phyloP scores from a whole-genome alignment of 2,797 vertebrate species.

The Darevskia nairensis region DNA sequence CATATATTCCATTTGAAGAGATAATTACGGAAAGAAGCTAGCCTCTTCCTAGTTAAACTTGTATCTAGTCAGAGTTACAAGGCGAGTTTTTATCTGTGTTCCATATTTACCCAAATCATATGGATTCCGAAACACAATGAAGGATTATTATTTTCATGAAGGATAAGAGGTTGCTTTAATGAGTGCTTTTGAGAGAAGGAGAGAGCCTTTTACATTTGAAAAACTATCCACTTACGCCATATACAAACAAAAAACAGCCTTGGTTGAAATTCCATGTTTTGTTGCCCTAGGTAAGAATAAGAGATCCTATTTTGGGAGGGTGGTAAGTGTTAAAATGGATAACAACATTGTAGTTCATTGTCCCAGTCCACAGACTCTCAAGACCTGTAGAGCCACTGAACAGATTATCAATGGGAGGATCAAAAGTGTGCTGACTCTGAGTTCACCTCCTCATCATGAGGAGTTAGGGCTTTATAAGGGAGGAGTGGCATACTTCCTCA shows the following conservation, averaged over 20 bases:
- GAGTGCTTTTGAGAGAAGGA: not conserved
- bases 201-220: not conserved
- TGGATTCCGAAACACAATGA: constrained; percentile 1
- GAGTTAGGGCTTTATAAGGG: not conserved
- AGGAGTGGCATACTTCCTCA: too few species aligned
- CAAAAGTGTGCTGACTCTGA: not conserved
- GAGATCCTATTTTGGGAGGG: not conserved
- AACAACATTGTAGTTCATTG: not conserved
- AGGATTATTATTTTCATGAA: constrained; percentile 41
- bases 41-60: constrained; percentile 57
- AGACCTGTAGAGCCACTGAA: not conserved
- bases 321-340: not conserved
- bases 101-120: constrained; percentile 38
- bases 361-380: not conserved
- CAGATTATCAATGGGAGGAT: not conserved
- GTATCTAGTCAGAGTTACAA: constrained; percentile 59
- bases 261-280: not conserved
- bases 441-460: not conserved
- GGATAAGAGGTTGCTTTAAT: not conserved
- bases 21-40: constrained; percentile 67
- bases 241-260: too few species aligned
- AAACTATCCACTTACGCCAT: not conserved
- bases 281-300: not conserved
- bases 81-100: constrained; percentile 58
- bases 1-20: constrained; percentile 68